Percentiles rank a stretch among this genome's conserved stretches.
phyloP scores from a whole-genome alignment of 2,797 vertebrate genomes.

The Pyrrhura leucotis region DNA sequence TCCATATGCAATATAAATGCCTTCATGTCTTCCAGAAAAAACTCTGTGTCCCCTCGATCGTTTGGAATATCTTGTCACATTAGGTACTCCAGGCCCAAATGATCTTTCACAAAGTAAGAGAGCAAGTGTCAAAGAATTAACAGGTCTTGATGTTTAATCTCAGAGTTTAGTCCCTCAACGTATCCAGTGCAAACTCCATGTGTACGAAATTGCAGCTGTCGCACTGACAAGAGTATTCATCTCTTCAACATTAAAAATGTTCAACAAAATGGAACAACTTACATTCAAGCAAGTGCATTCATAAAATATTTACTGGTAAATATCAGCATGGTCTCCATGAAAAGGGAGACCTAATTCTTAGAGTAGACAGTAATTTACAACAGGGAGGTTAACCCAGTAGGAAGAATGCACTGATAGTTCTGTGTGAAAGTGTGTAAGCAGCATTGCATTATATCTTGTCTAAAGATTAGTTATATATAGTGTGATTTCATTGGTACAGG shows the following conservation, averaged over 20 bases:
- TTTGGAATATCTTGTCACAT: not conserved
- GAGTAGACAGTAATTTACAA: not conserved
- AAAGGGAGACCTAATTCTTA: not conserved
- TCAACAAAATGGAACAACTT: not conserved
- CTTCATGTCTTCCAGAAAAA: not conserved
- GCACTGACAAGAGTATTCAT: not conserved
- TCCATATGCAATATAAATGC: not conserved
- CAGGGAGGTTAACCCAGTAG: not conserved
- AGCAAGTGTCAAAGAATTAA: not conserved
- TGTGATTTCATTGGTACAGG: conserved; percentile 25
- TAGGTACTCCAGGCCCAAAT: not conserved
- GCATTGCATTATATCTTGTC: not conserved
- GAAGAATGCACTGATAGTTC: conserved; percentile 10
- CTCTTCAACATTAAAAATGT: not conserved
- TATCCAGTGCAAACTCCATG: not conserved
- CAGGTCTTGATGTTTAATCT: not conserved
- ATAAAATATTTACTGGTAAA: not conserved
- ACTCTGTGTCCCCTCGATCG: not conserved
- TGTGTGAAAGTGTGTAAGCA: conserved; percentile 11
- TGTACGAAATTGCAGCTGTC: not conserved
- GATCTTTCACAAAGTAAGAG: not conserved
- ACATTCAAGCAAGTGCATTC: not conserved
- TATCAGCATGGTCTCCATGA: not conserved
- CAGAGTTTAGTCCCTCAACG: not conserved
- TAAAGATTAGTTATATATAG: conserved; percentile 24